These are phyloP conservation scores for Empidonax traillii DNA, from an alignment of 2,113 vertebrate genomes.

Conservation along the genomic window DNA sequence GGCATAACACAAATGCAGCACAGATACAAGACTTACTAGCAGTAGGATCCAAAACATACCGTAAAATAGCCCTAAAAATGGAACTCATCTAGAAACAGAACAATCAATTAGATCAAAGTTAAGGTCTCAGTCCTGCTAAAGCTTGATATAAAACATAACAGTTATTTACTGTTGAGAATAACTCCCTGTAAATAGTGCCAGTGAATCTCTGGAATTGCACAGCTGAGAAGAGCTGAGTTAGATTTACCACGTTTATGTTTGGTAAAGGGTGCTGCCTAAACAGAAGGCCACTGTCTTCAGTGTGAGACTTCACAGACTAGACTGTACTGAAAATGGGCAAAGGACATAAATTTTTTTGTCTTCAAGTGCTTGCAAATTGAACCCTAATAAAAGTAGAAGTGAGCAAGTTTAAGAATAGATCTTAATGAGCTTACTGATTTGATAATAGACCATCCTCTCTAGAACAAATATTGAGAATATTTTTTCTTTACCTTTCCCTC, in stretches of 20 bases:
- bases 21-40: not conserved
- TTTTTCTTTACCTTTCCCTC: not conserved
- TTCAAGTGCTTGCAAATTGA: not conserved
- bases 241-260: not conserved
- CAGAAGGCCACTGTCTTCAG: not conserved
- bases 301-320: not conserved
- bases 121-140: not conserved
- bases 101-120: not conserved
- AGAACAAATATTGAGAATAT: not conserved
- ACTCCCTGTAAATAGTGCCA: not conserved
- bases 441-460: not conserved
- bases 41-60: not conserved
- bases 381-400: not conserved
- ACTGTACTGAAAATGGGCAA: not conserved
- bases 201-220: not conserved
- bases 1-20: not conserved
- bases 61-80: not conserved
- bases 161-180: slow-evolving; percentile 20
- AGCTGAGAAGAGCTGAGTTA: not conserved
- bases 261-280: not conserved
- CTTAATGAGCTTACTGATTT: not conserved
- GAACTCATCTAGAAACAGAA: not conserved
- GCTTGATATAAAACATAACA: not conserved
- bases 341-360: not conserved
- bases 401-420: not conserved